A percentile compares a stretch with the other conserved stretches of the same genome.
Evolutionary conservation across 2,797 vertebrate genomes (phyloP).

Genomic region (Choloepus didactylus): DNA sequence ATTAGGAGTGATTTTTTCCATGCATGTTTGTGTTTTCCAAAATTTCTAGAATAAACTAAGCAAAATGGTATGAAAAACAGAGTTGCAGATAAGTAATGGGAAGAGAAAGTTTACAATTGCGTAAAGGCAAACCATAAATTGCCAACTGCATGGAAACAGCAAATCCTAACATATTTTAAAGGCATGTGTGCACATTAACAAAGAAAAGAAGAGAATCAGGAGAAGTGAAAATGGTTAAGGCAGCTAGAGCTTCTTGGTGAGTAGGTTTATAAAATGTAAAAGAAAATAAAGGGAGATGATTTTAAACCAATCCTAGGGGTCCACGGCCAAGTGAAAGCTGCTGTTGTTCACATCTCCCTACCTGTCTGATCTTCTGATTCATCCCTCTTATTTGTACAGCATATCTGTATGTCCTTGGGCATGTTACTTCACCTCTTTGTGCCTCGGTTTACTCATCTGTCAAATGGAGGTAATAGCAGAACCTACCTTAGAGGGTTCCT

Average conservation of each 20-base stretch:
- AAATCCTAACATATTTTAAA: slow-evolving; percentile 61
- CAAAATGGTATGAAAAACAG: slow-evolving; percentile 39
- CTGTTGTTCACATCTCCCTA: background rate
- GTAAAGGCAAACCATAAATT: slow-evolving; percentile 61
- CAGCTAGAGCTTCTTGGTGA: background rate
- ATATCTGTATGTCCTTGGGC: background rate
- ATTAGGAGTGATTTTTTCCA: slow-evolving; percentile 53
- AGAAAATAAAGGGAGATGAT: slow-evolving; percentile 7
- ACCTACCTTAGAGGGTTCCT: background rate
- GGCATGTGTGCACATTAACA: background rate
- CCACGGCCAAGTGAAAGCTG: background rate
- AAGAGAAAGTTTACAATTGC: slow-evolving; percentile 42
- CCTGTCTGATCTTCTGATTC: background rate
- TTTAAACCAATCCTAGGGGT: background rate
- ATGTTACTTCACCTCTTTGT: background rate
- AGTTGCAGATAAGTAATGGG: background rate
- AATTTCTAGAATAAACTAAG: slow-evolving; percentile 39
- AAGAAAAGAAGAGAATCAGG: slow-evolving; percentile 51
- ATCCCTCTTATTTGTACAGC: background rate
- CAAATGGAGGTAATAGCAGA: background rate
- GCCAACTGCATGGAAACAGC: slow-evolving; percentile 35
- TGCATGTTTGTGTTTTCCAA: slow-evolving; percentile 33
- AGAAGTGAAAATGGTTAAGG: slow-evolving; percentile 57
- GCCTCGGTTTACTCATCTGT: background rate
- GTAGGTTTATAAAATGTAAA: slow-evolving; percentile 10